Base-by-base conservation (phyloP, 2,888 invertebrate species). In the Eurytoma californica region DNA sequence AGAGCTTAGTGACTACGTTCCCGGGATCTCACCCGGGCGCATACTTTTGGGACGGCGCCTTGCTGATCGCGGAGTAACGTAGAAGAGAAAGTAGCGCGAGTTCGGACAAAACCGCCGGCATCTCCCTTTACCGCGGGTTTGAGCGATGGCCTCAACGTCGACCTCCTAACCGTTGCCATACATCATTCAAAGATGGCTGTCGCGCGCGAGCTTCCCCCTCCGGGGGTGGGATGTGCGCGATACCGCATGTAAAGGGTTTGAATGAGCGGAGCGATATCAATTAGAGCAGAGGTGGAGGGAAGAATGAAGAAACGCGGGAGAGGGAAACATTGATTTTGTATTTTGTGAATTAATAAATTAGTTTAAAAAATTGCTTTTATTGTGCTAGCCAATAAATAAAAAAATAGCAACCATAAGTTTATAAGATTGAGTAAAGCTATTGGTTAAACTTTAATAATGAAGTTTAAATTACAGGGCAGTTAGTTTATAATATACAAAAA, bases 121-220 rank as follows among this genome's bases (percentile, higher is more conserved):
- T 83, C 84, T 87, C 91, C 92, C 39, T 39, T 39, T 39, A 20
- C 20, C 18, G 20, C 20, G 24, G 28, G 61, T 30, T 30, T 61
- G 92, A 92, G 91, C 92, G 92, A 92, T 92, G 92, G 92, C 91
- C 91, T 91, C 91, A 90, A 89, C 90, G 91, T 88, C 91, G 91
- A 91, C 91, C 91, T 91, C 90, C 91, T 91, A 92, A 91, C 92
- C 91, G 91, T 90, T 91, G 92, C 92, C 91, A 92, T 92, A 92
- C 91, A 92, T 92, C 92, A 92, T 92, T 91, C 91, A 91, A 90
- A 90, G 90, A 91, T 90, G 90, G 90, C 89, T 89, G 88, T 86
- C 87, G 88, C 86, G 85, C 77, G 78, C 53, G 85, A 85, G 85
- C 83, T 85, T 85, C 61, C 60, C 55, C 20, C n/a, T 61, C 2